phyloP scores from a whole-genome alignment of 2,797 vertebrate genomes.

The Epinephelus awoara region DNA sequence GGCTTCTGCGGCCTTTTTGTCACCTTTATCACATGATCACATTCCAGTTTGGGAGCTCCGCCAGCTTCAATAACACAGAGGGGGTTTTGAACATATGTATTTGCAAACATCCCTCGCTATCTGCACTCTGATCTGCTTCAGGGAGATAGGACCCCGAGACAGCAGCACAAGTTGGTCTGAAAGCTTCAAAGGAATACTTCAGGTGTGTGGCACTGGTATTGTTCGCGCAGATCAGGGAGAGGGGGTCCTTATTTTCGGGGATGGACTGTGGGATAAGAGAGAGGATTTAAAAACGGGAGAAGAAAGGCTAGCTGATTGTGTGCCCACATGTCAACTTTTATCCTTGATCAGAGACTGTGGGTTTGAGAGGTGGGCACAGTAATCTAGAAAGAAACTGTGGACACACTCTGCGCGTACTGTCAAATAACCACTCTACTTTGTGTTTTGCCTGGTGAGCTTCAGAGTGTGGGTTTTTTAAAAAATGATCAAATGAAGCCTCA shows the following conservation, averaged over 20 bases:
- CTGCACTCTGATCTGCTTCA: conserved; percentile 59
- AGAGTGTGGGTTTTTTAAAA: conserved; percentile 18
- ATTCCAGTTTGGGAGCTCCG: conserved; percentile 61
- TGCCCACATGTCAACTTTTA: conserved; percentile 58
- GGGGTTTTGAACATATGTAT: conserved; percentile 51
- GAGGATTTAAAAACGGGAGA: conserved; percentile 38
- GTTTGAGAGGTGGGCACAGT: conserved; percentile 26
- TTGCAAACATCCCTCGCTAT: conserved; percentile 68
- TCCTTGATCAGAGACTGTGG: conserved; percentile 40
- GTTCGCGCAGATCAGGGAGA: conserved; percentile 59
- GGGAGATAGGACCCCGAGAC: conserved; percentile 56
- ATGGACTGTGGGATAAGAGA: conserved; percentile 51
- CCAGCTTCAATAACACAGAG: conserved; percentile 63
- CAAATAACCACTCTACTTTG: not conserved
- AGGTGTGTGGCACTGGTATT: conserved; percentile 70
- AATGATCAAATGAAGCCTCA: conserved; percentile 43
- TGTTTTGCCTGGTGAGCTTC: conserved; percentile 11
- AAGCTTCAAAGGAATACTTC: conserved; percentile 75
- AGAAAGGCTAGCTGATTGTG: conserved; percentile 52
- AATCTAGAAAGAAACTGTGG: conserved; percentile 33
- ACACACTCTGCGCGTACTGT: conserved; percentile 9
- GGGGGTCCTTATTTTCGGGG: conserved; percentile 27
- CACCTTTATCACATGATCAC: conserved; percentile 71
- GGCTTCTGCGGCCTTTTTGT: conserved; percentile 61
- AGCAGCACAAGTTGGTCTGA: conserved; percentile 47